Percentiles rank a stretch among this genome's conserved stretches.
Evolutionary conservation across 2,113 vertebrate species (phyloP).

Genomic region (Nothocercus julius): DNA sequence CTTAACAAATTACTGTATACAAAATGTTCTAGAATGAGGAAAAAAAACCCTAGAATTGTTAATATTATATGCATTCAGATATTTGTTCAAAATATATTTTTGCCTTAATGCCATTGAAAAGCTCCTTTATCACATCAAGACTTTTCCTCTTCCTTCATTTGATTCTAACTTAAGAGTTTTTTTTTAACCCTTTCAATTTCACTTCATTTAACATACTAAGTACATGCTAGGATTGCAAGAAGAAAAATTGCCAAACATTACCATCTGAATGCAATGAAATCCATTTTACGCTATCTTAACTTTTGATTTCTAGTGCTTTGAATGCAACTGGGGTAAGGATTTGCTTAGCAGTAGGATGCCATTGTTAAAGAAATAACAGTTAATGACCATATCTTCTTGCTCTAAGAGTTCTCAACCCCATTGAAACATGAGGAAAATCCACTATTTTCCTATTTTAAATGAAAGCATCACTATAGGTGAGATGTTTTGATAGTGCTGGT

Average conservation of each 20-base stretch:
- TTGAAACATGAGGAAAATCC: constrained; percentile 28
- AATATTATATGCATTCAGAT: background rate
- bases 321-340: constrained; percentile 21
- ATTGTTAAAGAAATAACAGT: constrained; percentile 67
- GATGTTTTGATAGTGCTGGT: constrained; percentile 26
- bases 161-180: background rate
- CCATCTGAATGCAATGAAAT: constrained; percentile 33
- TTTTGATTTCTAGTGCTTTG: constrained; percentile 48
- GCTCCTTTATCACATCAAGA: background rate
- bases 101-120: background rate
- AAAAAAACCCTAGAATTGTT: background rate
- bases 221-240: constrained; percentile 2
- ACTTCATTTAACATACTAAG: constrained; percentile 18
- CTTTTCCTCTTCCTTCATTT: background rate
- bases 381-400: constrained; percentile 55
- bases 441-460: constrained; percentile 20
- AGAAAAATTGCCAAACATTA: background rate
- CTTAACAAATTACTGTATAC: background rate
- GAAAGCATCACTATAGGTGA: background rate
- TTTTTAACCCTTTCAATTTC: background rate
- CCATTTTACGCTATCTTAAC: constrained; percentile 46
- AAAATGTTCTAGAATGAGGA: background rate
- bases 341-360: constrained; percentile 53
- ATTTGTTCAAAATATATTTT: background rate
- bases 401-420: constrained; percentile 31